These are phyloP conservation scores for Lophotriccus pileatus DNA, from an alignment of 2,797 vertebrate species.

Conservation along the genomic window DNA sequence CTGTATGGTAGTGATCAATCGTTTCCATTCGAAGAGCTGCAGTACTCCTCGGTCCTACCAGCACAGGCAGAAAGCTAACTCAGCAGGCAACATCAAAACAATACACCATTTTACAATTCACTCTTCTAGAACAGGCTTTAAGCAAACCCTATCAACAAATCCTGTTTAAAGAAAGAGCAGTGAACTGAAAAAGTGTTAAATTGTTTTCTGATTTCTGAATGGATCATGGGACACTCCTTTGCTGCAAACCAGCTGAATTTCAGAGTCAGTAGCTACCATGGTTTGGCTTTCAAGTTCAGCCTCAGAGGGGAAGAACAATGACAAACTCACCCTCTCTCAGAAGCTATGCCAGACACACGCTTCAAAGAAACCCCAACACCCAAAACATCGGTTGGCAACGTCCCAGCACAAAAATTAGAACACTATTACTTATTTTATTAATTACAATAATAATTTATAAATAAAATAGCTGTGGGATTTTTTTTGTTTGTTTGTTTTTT, in stretches of 20 bases:
- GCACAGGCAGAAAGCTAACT: neutral
- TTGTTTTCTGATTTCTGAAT: neutral
- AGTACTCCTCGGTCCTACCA: neutral
- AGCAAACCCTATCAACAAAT: neutral
- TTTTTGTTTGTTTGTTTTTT: too few species aligned
- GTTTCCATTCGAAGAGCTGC: neutral
- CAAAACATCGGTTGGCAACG: neutral
- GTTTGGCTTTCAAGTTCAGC: neutral
- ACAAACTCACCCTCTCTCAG: neutral
- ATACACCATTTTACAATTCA: neutral
- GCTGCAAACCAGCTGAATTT: neutral
- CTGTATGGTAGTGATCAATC: rapidly evolving
- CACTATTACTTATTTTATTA: neutral
- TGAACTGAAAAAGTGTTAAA: neutral
- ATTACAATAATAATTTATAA: neutral
- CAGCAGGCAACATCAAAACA: neutral
- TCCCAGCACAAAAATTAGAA: neutral
- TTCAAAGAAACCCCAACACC: neutral
- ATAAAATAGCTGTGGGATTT: too few species aligned
- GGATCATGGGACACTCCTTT: neutral
- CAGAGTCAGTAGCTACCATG: neutral
- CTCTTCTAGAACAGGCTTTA: neutral
- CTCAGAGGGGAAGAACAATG: neutral
- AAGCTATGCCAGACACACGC: neutral
- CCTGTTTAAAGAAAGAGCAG: neutral